Base-by-base conservation (phyloP, 2,888 invertebrate species). In the Sussaba pulchella region DNA sequence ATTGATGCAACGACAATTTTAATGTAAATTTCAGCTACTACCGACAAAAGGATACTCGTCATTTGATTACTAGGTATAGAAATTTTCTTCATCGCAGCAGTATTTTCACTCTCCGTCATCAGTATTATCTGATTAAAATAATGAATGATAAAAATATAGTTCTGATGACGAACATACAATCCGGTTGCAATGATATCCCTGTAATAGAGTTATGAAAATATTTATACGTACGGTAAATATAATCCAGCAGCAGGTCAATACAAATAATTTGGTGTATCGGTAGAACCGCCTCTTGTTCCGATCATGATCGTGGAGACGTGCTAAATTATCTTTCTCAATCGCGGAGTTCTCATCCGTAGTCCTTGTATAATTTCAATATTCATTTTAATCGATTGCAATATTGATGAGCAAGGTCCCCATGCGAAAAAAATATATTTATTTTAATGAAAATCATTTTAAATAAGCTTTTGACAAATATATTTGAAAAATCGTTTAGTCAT, bases 71-170 rank as follows among this genome's bases (percentile, higher is more conserved):
- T 93, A 1, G 94, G 93, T 72, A 96, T 93, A 2, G 94, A 95
- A 0, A 96, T 93, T 86, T 95, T 95, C 86, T 95, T 95, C 63
- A 93, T 92, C 19, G 57, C 31, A 2, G 93, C 92, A 36, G 94
- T 94, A 87, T 94, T 95, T 85, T 96, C 96, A 82, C 94, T 95
- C 87, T 95, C 96, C 86, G 94, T 93, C 92, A 96, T 94, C 82
- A 97, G 93, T 8, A 95, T 94, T 3, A 94, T 43, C 93, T 93
- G 84, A 3, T 85, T 10, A 45, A 50, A 43, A 70, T 61, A n/a
- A n/a, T n/a, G n/a, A n/a, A n/a, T n/a, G n/a, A n/a, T n/a, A n/a
- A n/a, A n/a, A n/a, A n/a, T n/a, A n/a, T n/a, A n/a, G n/a, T n/a
- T n/a, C n/a, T n/a, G n/a, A n/a, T n/a, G n/a, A n/a, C n/a, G n/a